Evolutionary conservation across 2,113 vertebrate genomes (phyloP).

Genomic region (Sminthopsis crassicaudata): DNA sequence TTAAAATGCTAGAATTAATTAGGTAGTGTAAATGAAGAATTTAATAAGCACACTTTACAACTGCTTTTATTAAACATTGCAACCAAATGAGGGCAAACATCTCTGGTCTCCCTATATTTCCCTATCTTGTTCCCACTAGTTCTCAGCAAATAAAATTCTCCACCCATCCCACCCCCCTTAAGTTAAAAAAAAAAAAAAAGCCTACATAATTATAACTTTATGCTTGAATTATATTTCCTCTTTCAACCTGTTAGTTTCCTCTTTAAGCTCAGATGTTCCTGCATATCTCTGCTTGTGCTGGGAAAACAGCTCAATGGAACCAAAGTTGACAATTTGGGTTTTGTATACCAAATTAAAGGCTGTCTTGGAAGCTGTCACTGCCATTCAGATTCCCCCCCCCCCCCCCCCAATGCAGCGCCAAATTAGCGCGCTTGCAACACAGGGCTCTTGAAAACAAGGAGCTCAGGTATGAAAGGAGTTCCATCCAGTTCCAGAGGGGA

Average conservation of each 20-base stretch:
- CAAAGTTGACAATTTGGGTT: constrained; percentile 86
- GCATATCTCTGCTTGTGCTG: constrained; percentile 83
- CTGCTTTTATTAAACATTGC: constrained; percentile 88
- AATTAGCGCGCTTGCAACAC: constrained; percentile 85
- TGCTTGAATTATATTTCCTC: constrained; percentile 79
- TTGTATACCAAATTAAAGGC: constrained; percentile 89
- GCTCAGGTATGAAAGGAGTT: constrained; percentile 80
- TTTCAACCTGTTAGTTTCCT: constrained; percentile 81
- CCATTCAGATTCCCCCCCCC: constrained; percentile 79
- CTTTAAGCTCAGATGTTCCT: constrained; percentile 83
- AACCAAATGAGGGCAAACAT: constrained; percentile 84
- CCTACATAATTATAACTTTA: constrained; percentile 78
- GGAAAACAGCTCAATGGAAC: constrained; percentile 85
- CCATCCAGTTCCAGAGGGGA: constrained; percentile 51
- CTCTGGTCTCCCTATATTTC: constrained; percentile 78
- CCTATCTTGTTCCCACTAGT: constrained; percentile 77
- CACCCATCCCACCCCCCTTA: constrained; percentile 60
- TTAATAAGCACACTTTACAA: constrained; percentile 91
- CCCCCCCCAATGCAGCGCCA: constrained; percentile 79
- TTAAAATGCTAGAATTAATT: constrained; percentile 93
- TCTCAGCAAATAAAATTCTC: constrained; percentile 72
- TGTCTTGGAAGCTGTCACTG: constrained; percentile 87
- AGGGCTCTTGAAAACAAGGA: constrained; percentile 84
- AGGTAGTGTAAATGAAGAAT: constrained; percentile 90
- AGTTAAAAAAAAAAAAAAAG: constrained; percentile 74